Evolutionary conservation across 2,888 invertebrate genomes (phyloP).

Genomic region (Chaetogeoica ovagalla): DNA sequence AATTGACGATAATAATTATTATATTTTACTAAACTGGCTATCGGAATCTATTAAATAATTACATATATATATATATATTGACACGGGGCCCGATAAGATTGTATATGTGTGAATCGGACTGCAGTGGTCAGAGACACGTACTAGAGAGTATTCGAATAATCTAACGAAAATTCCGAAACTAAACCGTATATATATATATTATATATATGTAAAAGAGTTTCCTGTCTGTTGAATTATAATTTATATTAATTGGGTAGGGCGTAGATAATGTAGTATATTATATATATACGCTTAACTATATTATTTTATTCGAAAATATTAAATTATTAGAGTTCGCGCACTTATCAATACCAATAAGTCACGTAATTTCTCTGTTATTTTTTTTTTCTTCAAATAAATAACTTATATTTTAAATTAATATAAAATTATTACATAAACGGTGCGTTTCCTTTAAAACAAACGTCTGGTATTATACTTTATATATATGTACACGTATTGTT

Average conservation of each 20-base stretch:
- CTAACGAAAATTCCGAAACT: slow-evolving; percentile 5
- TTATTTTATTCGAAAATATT: too few species aligned
- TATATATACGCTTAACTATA: too few species aligned
- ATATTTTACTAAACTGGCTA: neutral
- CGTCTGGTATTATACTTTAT: too few species aligned
- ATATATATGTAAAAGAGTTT: neutral
- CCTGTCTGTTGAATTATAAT: neutral
- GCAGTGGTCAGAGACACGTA: slow-evolving; percentile 23
- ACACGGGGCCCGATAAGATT: slow-evolving; percentile 21
- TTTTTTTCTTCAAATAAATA: too few species aligned
- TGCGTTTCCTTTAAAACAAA: too few species aligned
- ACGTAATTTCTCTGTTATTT: too few species aligned
- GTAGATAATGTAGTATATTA: too few species aligned
- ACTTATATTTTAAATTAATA: too few species aligned
- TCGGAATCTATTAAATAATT: neutral
- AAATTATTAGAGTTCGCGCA: too few species aligned
- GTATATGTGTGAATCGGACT: slow-evolving; percentile 14
- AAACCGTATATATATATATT: neutral
- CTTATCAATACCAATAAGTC: too few species aligned
- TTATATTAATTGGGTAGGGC: neutral
- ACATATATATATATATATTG: neutral
- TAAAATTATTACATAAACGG: too few species aligned
- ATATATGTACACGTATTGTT: too few species aligned
- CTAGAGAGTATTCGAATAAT: slow-evolving; percentile 31
- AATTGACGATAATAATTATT: neutral